phyloP scores from a whole-genome alignment of 2,797 vertebrate species.

The Cyclopterus lumpus region DNA sequence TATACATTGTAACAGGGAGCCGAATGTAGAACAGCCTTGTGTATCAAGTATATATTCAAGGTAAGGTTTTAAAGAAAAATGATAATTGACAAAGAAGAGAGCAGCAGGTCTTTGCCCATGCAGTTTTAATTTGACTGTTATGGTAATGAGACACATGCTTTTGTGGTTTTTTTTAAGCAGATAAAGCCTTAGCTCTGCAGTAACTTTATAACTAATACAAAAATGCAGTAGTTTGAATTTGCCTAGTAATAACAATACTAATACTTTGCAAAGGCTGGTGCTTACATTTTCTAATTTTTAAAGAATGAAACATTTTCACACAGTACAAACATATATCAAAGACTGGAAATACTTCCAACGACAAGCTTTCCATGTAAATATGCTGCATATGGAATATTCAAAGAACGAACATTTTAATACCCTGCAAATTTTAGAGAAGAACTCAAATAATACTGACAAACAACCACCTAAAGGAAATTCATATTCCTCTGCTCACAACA shows the following conservation, averaged over 20 bases:
- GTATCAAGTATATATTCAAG: background rate
- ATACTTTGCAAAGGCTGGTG: background rate
- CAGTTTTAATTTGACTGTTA: background rate
- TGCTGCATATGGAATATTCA: background rate
- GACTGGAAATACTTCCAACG: background rate
- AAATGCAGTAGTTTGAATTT: background rate
- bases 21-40: background rate
- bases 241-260: background rate
- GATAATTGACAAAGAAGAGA: background rate
- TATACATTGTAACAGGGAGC: background rate
- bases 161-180: background rate
- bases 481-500: slow-evolving; percentile 19
- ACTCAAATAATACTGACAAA: slow-evolving; percentile 9
- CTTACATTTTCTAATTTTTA: background rate
- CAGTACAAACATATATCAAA: background rate
- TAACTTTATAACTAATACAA: background rate
- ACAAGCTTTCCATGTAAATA: background rate
- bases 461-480: background rate
- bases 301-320: too few species aligned
- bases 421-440: background rate
- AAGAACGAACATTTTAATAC: slow-evolving; percentile 8
- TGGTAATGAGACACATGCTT: background rate
- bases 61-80: background rate
- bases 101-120: background rate
- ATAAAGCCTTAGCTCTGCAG: background rate